Base-by-base conservation (phyloP, 2,113 vertebrate genomes). In the Varanus komodoensis region DNA sequence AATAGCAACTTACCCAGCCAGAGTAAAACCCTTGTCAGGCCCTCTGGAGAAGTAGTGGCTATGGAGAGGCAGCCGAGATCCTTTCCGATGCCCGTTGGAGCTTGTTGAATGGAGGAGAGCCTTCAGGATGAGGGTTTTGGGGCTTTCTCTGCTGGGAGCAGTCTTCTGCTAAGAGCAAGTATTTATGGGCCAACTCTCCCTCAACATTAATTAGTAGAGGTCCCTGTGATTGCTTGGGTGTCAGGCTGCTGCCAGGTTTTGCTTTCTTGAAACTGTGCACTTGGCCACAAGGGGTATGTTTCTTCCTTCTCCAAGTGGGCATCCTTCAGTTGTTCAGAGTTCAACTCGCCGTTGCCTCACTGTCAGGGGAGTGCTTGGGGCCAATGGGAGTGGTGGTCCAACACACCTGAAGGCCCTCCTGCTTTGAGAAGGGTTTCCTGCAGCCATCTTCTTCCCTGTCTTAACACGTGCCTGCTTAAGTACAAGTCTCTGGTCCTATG, bases 401-500 rank as follows among this genome's bases (percentile, higher is more conserved):
- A 61, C 11, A 61, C 12, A 61, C 57, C 57, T 61, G 57, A 15
- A 61, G 57, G 57, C 3, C 57, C 8, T 44, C 57, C 52, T 57
- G n/a, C 52, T 2, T 57, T 52, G n/a, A 82, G 80, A 34, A 61
- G n/a, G 73, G 3, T 74, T 74, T n/a, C 32, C 71, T 27, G 91
- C 84, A 79, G 89, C 83, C 48, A 86, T 84, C 74, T 91, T 90
- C 87, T 82, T 14, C 27, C 17, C 44, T 14, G 48, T 75, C 88
- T 93, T 75, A 88, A 92, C 86, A 73, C 92, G 68, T 90, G 38
- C 27, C 71, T 87, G 77, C 75, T 94, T 29, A 0, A 61, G 6
- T 25, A 21, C 27, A 12, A 4, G 44, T 90, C 87, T 68, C 71
- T 0, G 0, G 44, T 95, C 48, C 27, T 81, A 82, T 88, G 84